Evolutionary conservation across 1,140 invertebrate genomes (phyloP), one percentile per base, ranked within the genome.

Genomic region (Orius laevigatus): DNA sequence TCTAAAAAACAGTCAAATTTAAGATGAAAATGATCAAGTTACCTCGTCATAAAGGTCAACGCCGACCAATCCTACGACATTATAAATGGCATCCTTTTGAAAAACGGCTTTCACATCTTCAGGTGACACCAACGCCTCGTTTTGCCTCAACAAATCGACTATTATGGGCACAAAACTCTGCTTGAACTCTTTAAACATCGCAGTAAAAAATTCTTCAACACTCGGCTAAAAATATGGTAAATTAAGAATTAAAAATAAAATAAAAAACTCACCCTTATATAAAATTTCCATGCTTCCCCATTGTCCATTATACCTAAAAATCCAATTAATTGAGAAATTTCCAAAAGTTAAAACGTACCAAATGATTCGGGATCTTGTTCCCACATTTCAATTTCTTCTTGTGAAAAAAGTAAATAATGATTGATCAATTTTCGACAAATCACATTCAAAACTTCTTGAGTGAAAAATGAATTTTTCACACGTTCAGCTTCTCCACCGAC

Each of bases 41-140:
- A 91, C 82, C 60, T 91, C 84, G 64, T 95, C 87, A 63, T 87
- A 94, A 41, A 96, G 69, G 57, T 94, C 85, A 66, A 86, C 90
- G 0, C 87, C 79, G n/a, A 79, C 80, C 46, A 91, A 68, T 12
- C 89, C 87, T 44, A 90, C 79, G 1, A 90, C 89, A 69, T 88
- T 90, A 59, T 96, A 96, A 46, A 95, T 78, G n/a, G 90, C 90
- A 70, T 95, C 91, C 68, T 92, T 94, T 16, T 79, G 69, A 47
- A 94, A 64, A 58, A 95, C 83, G 9, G 74, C 73, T 52, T 73
- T 70, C 50, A 90, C 64, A 66, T 94, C 79, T 44, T 74, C 66
- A 3, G 77, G 70, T 46, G 78, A 67, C 53, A 73, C 70, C 54
- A 73, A 73, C 46, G 66, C 70, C 59, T 75, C 73, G 55, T 72